Base-by-base conservation (phyloP, 1,140 invertebrate species). In the Orius insidiosus region DNA sequence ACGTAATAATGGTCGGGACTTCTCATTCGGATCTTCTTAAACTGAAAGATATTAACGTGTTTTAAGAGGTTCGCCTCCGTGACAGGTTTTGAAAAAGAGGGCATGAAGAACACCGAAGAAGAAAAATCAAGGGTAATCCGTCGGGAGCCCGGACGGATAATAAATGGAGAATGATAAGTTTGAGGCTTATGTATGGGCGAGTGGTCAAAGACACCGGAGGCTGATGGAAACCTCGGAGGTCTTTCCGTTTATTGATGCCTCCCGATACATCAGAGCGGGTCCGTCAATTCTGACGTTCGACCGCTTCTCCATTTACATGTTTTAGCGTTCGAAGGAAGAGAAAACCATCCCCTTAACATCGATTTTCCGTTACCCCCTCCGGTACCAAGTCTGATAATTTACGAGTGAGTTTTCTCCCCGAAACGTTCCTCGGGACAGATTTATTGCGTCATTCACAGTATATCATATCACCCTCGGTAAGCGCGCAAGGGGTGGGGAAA, bases 401-500 rank as follows among this genome's bases (percentile, higher is more conserved):
- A 43, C 41, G 41, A 43, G 41, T 43, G 41, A 43, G 41, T 43
- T 43, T 43, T 43, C 41, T 43, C 41, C 41, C 41, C 41, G 41
- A 43, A 43, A 43, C 41, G 41, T 43, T 43, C 41, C 41, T 43
- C 41, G 41, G 24, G 41, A 43, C 41, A 43, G 41, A 43, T 43
- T 43, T 43, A 43, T 43, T 43, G 41, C 41, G 41, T 43, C 41
- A 43, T 43, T 43, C 41, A 43, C 41, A 43, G 41, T 43, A 43
- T 43, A 43, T 43, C 41, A 43, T 43, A 43, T 43, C 41, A 43
- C 18, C 41, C 41, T 30, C 41, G 18, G 41, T 10, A 30, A 30
- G n/a, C n/a, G 24, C 19, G 24, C 18, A 10, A 10, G 30, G 2
- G 9, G 41, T 5, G 41, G 24, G 5, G 16, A 19, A 36, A 9